Percentiles rank a stretch among this genome's conserved stretches.
Evolutionary conservation across 2,888 invertebrate species (phyloP).

Genomic region (Hypolimnas misippus): DNA sequence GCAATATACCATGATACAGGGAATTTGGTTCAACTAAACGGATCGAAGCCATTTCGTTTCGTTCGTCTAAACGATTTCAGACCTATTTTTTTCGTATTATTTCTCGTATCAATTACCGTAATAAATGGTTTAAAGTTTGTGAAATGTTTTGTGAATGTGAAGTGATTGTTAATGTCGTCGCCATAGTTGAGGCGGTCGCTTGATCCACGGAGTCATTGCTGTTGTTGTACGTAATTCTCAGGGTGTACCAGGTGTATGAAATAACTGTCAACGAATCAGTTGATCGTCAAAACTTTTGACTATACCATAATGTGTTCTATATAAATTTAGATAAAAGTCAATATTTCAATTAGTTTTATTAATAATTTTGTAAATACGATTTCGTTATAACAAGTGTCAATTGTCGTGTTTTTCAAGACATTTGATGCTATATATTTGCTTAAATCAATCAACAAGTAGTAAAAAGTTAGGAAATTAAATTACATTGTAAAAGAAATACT

Average conservation of each 20-base stretch:
- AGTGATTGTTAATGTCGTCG: constrained; percentile 64
- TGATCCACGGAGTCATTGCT: constrained; percentile 71
- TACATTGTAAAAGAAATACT: background rate
- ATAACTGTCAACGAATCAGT: constrained; percentile 66
- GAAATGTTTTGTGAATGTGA: constrained; percentile 49
- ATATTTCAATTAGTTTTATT: background rate
- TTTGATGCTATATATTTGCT: background rate
- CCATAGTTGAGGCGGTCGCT: constrained; percentile 73
- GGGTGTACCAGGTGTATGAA: constrained; percentile 57
- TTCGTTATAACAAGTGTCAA: background rate
- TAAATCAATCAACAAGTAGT: background rate
- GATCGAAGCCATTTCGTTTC: constrained; percentile 80
- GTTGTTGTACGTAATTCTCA: constrained; percentile 71
- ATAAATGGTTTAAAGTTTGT: constrained; percentile 33
- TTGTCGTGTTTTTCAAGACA: background rate
- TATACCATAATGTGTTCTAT: constrained; percentile 5
- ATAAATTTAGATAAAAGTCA: background rate
- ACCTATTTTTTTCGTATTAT: constrained; percentile 38
- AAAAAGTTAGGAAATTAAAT: background rate
- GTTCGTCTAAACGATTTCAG: constrained; percentile 61
- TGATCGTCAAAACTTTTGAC: constrained; percentile 45
- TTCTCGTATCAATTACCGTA: constrained; percentile 8
- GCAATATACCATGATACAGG: constrained; percentile 53
- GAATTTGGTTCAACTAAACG: constrained; percentile 75
- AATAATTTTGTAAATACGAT: constrained; percentile 13